Percentiles rank a stretch among this genome's conserved stretches.
Evolutionary conservation across 2,113 vertebrate genomes (phyloP).

Genomic region (Shinisaurus crocodilurus): DNA sequence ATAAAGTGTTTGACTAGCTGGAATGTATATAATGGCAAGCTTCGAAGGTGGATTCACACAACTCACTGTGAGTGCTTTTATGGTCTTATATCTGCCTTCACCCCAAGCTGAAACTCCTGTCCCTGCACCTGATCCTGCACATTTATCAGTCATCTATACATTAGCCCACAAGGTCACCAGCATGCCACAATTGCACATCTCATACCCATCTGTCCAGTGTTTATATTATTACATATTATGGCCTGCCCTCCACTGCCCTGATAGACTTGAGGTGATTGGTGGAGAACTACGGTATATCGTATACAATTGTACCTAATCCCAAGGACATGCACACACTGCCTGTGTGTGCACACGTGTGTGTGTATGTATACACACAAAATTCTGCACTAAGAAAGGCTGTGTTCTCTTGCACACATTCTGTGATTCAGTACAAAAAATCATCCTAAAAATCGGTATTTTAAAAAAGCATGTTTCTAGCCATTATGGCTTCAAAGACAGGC

Average conservation of each 20-base stretch:
- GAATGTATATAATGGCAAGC: not conserved
- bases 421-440: no score
- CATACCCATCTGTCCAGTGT: not conserved
- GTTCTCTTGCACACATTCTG: no score
- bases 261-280: not conserved
- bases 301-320: not conserved
- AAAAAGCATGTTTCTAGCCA: no score
- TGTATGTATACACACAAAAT: not conserved
- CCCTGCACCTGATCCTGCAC: not conserved
- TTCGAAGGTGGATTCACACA: not conserved
- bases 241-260: not conserved
- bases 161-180: no score
- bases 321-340: no score
- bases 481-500: no score
- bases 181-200: not conserved
- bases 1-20: not conserved
- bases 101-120: not conserved
- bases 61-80: not conserved
- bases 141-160: not conserved
- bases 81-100: no score
- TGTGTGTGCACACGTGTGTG: no score
- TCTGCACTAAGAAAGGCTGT: not conserved
- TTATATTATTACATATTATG: no score
- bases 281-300: not conserved
- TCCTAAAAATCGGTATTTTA: no score